A percentile compares a stretch with the other conserved stretches of the same genome.
Evolutionary conservation across 35 echinoderm and acorn worm genomes (phyloP).

Genomic region (Acanthaster planci): DNA sequence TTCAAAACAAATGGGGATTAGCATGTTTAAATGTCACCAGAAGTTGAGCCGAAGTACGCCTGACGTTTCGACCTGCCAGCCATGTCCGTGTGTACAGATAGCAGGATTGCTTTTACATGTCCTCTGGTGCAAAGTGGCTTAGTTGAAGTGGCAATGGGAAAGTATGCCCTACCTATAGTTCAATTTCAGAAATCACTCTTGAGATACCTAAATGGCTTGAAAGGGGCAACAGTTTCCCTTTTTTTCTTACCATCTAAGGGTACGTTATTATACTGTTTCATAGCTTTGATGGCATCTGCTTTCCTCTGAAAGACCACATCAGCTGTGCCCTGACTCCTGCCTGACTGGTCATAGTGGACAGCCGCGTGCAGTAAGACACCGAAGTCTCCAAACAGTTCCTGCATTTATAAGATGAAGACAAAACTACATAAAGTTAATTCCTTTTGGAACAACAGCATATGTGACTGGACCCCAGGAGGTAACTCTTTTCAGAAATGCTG

Average conservation of each 20-base stretch:
- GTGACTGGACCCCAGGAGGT: background rate
- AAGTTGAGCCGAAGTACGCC: too few relatives aligned
- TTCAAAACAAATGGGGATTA: too few relatives aligned
- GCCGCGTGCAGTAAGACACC: constrained; percentile 84
- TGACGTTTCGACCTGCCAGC: too few relatives aligned
- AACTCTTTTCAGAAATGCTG: background rate
- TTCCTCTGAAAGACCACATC: constrained; percentile 94
- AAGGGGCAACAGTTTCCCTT: background rate
- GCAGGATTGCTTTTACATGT: background rate
- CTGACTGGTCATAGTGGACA: constrained; percentile 94
- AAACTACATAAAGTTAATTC: background rate
- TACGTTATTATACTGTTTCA: constrained; percentile 98
- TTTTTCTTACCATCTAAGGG: constrained; percentile 83
- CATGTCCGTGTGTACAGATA: background rate
- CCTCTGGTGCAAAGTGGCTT: background rate
- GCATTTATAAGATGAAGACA: background rate
- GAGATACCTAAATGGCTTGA: background rate
- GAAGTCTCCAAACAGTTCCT: constrained; percentile 99
- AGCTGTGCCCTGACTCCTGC: constrained; percentile 93
- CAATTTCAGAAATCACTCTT: too few relatives aligned
- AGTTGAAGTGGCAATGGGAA: too few relatives aligned
- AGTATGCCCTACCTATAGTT: too few relatives aligned
- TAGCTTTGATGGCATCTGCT: constrained; percentile 92
- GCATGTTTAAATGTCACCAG: too few relatives aligned
- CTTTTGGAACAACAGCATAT: background rate